Evolutionary conservation across 2,113 vertebrate species (phyloP).

Genomic region (Ciconia stormi): DNA sequence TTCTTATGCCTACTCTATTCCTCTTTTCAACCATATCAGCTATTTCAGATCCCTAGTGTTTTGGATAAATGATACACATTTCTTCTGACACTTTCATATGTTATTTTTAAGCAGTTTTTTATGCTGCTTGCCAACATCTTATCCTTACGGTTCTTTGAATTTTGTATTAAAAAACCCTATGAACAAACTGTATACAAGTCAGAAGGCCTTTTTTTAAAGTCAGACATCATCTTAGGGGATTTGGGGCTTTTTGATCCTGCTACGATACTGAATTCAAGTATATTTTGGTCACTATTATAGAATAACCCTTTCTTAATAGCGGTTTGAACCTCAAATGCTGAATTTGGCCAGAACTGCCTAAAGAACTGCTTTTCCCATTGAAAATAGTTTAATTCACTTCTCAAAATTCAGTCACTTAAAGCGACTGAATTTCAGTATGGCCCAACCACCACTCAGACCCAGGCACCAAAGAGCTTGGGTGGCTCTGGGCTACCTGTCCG

Average conservation of each 20-base stretch:
- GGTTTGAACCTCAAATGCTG: not conserved
- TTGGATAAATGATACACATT: not conserved
- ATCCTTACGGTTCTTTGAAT: constrained; percentile 8
- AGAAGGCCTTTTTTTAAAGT: not conserved
- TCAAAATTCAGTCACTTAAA: not conserved
- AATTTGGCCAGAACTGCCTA: not conserved
- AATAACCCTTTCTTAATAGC: not conserved
- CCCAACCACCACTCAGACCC: not conserved
- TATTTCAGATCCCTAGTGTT: not conserved
- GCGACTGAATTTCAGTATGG: not conserved
- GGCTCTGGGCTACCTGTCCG: not conserved
- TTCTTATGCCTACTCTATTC: not conserved
- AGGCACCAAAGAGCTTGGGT: not conserved
- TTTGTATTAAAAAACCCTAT: not conserved
- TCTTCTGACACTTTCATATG: constrained; percentile 10
- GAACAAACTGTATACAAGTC: not conserved
- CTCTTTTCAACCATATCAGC: not conserved
- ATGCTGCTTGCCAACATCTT: constrained; percentile 29
- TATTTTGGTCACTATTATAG: not conserved
- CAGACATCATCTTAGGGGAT: not conserved
- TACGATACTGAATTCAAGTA: not conserved
- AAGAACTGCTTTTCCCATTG: not conserved
- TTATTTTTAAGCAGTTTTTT: constrained; percentile 42
- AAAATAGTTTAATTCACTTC: not conserved
- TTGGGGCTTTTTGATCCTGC: not conserved